phyloP scores from a whole-genome alignment of 2,797 vertebrate species.

The Bradypodion ventrale region DNA sequence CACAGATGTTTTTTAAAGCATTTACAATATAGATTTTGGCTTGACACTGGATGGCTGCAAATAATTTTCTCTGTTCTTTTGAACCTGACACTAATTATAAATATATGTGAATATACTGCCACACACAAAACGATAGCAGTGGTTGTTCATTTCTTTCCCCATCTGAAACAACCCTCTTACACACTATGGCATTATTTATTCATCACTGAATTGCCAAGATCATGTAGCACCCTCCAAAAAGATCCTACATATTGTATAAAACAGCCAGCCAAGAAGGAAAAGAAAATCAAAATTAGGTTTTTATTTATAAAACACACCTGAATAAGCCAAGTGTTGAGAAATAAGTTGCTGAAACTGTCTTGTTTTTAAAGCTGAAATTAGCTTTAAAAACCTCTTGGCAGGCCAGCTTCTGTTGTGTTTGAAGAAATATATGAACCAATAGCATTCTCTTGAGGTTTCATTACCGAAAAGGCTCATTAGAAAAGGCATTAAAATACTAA shows the following conservation, averaged over 20 bases:
- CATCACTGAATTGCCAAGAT: slow-evolving; percentile 60
- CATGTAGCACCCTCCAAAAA: slow-evolving; percentile 61
- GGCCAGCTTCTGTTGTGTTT: slow-evolving; percentile 71
- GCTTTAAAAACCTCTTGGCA: slow-evolving; percentile 64
- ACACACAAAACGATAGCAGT: slow-evolving; percentile 54
- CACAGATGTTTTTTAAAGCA: slow-evolving; percentile 8
- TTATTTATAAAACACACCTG: slow-evolving; percentile 50
- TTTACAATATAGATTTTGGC: slow-evolving; percentile 40
- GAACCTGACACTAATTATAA: slow-evolving; percentile 69
- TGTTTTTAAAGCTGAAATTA: too few relatives aligned
- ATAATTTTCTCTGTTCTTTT: slow-evolving; percentile 42
- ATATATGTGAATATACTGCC: slow-evolving; percentile 61
- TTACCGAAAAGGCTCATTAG: slow-evolving; percentile 86
- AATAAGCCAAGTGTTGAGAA: slow-evolving; percentile 58
- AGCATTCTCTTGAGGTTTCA: slow-evolving; percentile 79
- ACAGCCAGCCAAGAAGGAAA: slow-evolving; percentile 27
- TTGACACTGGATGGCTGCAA: slow-evolving; percentile 60
- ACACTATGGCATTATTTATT: slow-evolving; percentile 69
- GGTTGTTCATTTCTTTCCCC: slow-evolving; percentile 52
- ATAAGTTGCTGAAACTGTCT: slow-evolving; percentile 64
- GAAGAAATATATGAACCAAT: slow-evolving; percentile 77
- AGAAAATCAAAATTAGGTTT: slow-evolving; percentile 34
- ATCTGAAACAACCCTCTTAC: slow-evolving; percentile 68
- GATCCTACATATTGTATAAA: slow-evolving; percentile 47
- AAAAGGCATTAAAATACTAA: slow-evolving; percentile 92